phyloP scores from a whole-genome alignment of 2,113 vertebrate genomes.

The Taurulus bubalis region DNA sequence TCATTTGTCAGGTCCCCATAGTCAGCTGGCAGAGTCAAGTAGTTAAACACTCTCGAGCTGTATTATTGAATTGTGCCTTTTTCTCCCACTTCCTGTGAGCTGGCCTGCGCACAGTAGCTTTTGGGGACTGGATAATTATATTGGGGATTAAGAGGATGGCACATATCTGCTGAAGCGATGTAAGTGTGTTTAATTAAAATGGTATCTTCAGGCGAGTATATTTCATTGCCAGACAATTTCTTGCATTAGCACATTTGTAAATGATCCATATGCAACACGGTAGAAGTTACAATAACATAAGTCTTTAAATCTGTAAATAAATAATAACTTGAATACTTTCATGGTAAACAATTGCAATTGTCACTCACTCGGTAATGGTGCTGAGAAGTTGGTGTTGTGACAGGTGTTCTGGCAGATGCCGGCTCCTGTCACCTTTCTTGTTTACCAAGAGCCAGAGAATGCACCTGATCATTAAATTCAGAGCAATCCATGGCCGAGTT shows the following conservation, averaged over 20 bases:
- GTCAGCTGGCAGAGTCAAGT: conserved; percentile 50
- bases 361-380: conserved; percentile 28
- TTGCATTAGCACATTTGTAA: background rate
- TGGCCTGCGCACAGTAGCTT: conserved; percentile 35
- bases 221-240: conserved; percentile 7
- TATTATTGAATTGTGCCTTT: conserved; percentile 58
- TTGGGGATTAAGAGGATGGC: conserved; percentile 1
- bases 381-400: conserved; percentile 5
- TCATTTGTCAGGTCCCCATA: conserved; percentile 46
- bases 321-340: conserved; percentile 4
- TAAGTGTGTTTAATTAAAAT: conserved; percentile 23
- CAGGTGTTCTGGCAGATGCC: conserved; percentile 29
- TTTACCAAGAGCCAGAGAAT: conserved; percentile 40
- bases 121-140: conserved; percentile 26
- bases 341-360: background rate
- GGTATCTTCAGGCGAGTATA: background rate
- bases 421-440: conserved; percentile 35
- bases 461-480: conserved; percentile 33
- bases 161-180: conserved; percentile 11
- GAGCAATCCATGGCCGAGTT: conserved; percentile 2
- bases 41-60: conserved; percentile 47
- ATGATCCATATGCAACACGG: background rate
- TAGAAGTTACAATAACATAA: background rate
- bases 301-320: background rate
- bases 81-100: conserved; percentile 42